A percentile compares a stretch with the other conserved stretches of the same genome.
These are phyloP conservation scores for Lepidonotus clava DNA, from an alignment of 2,888 invertebrate species.

Conservation along the genomic window DNA sequence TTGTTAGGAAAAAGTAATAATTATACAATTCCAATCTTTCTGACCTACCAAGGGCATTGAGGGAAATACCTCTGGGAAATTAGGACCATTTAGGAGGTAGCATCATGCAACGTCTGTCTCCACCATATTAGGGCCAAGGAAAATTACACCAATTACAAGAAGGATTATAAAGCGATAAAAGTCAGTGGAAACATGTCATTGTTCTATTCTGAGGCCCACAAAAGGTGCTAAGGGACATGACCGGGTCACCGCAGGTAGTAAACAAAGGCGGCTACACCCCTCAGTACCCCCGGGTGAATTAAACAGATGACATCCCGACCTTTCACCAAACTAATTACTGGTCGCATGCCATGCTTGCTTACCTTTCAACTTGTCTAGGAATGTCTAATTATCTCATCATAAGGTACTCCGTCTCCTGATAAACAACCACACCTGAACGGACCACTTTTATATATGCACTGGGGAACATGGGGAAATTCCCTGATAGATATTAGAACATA, in stretches of 20 bases:
- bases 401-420: too few relatives aligned
- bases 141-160: conserved; percentile 29
- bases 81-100: neutral
- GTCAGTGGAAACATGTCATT: conserved; percentile 19
- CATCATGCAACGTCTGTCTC: neutral
- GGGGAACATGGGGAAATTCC: too few relatives aligned
- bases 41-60: too few relatives aligned
- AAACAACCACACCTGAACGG: too few relatives aligned
- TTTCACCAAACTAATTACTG: neutral
- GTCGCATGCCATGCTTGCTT: conserved; percentile 37
- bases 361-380: conserved; percentile 14
- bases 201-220: conserved; percentile 30
- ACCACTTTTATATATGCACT: too few relatives aligned
- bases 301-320: conserved; percentile 26
- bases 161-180: conserved; percentile 39
- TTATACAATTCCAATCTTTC: too few relatives aligned
- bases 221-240: conserved; percentile 6
- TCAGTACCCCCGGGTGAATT: neutral
- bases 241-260: neutral
- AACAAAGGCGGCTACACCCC: neutral
- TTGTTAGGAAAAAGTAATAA: too few relatives aligned
- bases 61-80: too few relatives aligned
- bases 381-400: conserved; percentile 42
- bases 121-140: neutral
- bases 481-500: too few relatives aligned